Evolutionary conservation across 1,140 invertebrate species (phyloP).

Genomic region (Coptotermes formosanus): DNA sequence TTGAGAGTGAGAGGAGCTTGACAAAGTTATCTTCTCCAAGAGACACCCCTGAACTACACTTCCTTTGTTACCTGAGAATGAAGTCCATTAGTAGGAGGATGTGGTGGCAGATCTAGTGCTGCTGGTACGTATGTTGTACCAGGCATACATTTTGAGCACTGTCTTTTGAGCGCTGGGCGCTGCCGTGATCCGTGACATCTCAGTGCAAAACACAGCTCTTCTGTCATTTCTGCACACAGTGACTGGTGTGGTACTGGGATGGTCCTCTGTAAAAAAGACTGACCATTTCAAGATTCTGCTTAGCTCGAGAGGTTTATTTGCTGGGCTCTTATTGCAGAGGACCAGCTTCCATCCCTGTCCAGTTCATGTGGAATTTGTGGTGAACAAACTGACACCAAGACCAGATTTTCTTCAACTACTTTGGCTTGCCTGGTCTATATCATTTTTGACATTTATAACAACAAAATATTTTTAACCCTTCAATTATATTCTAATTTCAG

Average conservation of each 20-base stretch:
- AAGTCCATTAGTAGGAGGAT: conserved; percentile 38
- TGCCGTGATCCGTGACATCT: conserved; percentile 68
- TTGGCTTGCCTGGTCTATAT: no score
- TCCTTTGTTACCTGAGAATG: background rate
- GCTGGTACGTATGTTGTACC: conserved; percentile 50
- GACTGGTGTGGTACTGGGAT: conserved; percentile 62
- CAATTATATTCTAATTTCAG: no score
- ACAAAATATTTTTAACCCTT: no score
- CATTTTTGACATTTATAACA: no score
- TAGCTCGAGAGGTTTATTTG: no score
- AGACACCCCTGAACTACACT: background rate
- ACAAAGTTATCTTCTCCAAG: conserved; percentile 18
- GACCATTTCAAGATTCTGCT: no score
- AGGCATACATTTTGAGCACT: conserved; percentile 66
- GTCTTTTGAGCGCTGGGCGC: conserved; percentile 58
- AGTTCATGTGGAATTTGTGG: no score
- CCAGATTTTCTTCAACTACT: no score
- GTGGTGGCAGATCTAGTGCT: conserved; percentile 48
- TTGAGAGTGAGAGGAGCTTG: no score
- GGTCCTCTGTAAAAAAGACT: conserved; percentile 39
- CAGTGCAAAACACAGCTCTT: conserved; percentile 75
- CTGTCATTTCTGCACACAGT: conserved; percentile 77
- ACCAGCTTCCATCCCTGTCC: no score
- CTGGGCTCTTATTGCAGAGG: no score
- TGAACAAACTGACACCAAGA: no score